Percentiles rank a stretch among this genome's conserved stretches.
These are phyloP conservation scores for Hyperoplus immaculatus DNA, from an alignment of 2,797 vertebrate species.

Conservation along the genomic window DNA sequence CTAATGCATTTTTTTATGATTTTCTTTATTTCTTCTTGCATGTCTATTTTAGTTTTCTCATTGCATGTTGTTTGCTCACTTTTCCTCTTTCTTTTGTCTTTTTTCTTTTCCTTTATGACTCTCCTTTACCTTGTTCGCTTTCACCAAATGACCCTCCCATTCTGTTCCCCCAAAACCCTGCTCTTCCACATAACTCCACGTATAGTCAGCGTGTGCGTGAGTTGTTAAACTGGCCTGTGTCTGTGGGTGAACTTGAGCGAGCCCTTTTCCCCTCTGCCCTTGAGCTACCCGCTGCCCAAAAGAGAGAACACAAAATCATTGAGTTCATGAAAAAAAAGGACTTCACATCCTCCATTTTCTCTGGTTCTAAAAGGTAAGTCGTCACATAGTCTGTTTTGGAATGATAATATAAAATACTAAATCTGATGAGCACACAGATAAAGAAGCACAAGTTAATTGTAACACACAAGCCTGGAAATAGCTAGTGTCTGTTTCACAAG, in stretches of 20 bases:
- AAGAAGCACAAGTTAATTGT: background rate
- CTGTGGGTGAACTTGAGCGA: constrained; percentile 87
- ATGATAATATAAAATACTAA: too few species aligned
- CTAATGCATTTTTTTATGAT: background rate
- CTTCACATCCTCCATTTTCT: constrained; percentile 86
- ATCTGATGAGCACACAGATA: too few species aligned
- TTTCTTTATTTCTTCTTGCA: background rate
- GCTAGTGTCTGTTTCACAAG: background rate
- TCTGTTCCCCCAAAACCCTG: constrained; percentile 5
- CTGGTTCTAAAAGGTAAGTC: constrained; percentile 92
- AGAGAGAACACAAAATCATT: constrained; percentile 92
- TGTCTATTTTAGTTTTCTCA: constrained; percentile 10
- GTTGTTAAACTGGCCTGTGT: constrained; percentile 89
- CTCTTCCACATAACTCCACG: constrained; percentile 42
- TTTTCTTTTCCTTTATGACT: constrained; percentile 22
- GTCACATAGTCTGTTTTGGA: background rate
- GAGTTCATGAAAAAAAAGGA: constrained; percentile 97
- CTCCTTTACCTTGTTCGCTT: constrained; percentile 31
- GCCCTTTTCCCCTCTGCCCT: constrained; percentile 81
- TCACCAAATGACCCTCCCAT: background rate
- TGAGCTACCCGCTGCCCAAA: constrained; percentile 84
- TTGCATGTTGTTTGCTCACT: constrained; percentile 49
- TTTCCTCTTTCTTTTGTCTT: constrained; percentile 37
- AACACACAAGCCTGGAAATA: background rate
- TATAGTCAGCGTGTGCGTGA: constrained; percentile 89